Evolutionary conservation across 2,113 vertebrate species (phyloP).

Genomic region (Pogona vitticeps): DNA sequence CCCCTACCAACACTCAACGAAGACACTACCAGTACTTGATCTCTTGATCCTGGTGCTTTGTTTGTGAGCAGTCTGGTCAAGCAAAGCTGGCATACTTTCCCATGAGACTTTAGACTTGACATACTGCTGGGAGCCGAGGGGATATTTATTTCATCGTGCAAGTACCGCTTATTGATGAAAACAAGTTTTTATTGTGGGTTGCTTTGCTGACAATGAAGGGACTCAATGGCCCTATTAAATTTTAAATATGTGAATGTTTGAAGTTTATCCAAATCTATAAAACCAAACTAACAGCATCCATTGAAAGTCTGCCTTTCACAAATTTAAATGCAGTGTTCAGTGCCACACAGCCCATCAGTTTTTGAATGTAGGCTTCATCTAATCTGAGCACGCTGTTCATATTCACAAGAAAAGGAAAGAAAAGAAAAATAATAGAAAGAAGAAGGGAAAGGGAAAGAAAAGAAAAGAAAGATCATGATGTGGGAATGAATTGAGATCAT

Average conservation of each 20-base stretch:
- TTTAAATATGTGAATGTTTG: background rate
- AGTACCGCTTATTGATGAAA: too few relatives aligned
- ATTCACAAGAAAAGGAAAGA: background rate
- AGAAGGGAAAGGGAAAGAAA: too few relatives aligned
- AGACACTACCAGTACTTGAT: too few relatives aligned
- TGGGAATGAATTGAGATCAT: conserved; percentile 19
- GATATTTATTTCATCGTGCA: too few relatives aligned
- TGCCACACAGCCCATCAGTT: background rate
- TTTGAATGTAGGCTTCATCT: conserved; percentile 5
- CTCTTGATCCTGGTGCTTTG: background rate
- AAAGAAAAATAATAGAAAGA: too few relatives aligned
- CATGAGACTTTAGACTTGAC: background rate
- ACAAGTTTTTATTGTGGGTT: background rate
- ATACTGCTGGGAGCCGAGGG: background rate
- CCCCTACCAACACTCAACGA: too few relatives aligned
- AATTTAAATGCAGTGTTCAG: background rate
- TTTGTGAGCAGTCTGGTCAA: background rate
- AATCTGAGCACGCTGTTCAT: background rate
- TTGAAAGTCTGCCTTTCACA: background rate
- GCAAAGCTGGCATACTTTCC: background rate
- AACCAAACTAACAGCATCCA: background rate
- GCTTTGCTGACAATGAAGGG: background rate
- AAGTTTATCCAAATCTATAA: background rate
- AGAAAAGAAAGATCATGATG: background rate
- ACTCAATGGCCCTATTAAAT: background rate